Conservation (phyloP, 1,140 invertebrate genomes). For the Heliconius himera region DNA sequence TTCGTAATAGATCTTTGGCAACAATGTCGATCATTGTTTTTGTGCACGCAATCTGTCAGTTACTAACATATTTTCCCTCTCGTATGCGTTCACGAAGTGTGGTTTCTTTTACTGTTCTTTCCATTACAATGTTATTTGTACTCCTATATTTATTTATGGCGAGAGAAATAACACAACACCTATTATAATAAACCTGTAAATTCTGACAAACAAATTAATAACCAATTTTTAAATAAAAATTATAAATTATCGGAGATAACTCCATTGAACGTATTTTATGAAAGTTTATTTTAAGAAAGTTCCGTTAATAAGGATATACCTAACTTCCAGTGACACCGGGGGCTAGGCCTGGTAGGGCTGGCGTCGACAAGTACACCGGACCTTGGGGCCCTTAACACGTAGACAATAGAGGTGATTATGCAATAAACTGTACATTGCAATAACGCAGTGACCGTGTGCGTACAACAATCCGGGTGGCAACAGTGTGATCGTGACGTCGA, state of each 20-base stretch:
- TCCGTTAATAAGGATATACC: constrained; percentile 23
- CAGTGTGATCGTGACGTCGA: constrained; percentile 59
- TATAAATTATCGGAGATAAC: no score
- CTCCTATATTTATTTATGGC: neutral
- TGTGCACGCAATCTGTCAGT: constrained; percentile 63
- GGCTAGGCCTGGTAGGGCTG: constrained; percentile 6
- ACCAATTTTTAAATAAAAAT: no score
- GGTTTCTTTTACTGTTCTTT: constrained; percentile 49
- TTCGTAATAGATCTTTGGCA: constrained; percentile 50
- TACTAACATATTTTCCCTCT: constrained; percentile 35
- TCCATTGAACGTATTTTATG: no score
- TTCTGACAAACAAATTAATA: no score
- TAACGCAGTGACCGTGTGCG: constrained; percentile 34
- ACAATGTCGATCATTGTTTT: constrained; percentile 62
- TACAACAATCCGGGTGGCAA: constrained; percentile 71
- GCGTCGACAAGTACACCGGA: constrained; percentile 12
- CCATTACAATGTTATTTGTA: constrained; percentile 31
- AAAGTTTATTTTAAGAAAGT: no score
- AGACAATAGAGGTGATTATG: constrained; percentile 23
- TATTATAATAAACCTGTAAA: no score
- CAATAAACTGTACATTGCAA: constrained; percentile 15
- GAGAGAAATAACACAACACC: no score
- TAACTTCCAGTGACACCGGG: constrained; percentile 13
- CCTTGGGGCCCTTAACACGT: constrained; percentile 21
- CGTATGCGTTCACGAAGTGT: constrained; percentile 45